These are phyloP conservation scores for Solen grandis DNA, from an alignment of 1,140 invertebrate species.

Conservation along the genomic window DNA sequence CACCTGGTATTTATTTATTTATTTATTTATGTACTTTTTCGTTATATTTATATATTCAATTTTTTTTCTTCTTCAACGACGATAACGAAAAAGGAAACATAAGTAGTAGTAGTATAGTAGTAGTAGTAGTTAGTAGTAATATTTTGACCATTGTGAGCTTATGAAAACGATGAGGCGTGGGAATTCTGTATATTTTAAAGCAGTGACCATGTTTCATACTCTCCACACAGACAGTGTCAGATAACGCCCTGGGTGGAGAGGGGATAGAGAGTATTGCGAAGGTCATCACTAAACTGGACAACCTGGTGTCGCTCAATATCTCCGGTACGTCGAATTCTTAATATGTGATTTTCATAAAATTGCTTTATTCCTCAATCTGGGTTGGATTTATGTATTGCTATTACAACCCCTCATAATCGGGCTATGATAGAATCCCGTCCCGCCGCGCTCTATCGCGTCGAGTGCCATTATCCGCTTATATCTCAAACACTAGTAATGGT, in stretches of 20 bases:
- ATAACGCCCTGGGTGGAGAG: constrained; percentile 24
- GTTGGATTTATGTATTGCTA: no score
- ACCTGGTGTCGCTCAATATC: background rate
- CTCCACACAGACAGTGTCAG: constrained; percentile 4
- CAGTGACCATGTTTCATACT: background rate
- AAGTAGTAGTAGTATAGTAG: no score
- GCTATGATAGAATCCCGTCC: no score
- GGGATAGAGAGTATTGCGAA: background rate
- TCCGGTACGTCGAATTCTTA: constrained; percentile 14
- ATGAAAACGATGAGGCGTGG: background rate
- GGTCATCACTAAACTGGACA: constrained; percentile 15
- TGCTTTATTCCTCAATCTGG: no score
- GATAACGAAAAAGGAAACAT: background rate
- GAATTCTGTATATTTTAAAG: background rate
- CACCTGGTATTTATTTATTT: no score
- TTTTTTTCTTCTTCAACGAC: background rate
- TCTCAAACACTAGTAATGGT: no score
- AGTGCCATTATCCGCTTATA: no score
- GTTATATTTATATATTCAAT: background rate
- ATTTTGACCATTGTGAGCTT: background rate
- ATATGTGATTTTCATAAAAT: no score
- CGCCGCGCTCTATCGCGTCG: no score
- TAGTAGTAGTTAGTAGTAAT: background rate
- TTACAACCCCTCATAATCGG: no score
- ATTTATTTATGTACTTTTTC: no score